Evolutionary conservation across 2,888 invertebrate species (phyloP), one percentile per base, ranked within the genome.

Genomic region (Dicyrtoma fusca): DNA sequence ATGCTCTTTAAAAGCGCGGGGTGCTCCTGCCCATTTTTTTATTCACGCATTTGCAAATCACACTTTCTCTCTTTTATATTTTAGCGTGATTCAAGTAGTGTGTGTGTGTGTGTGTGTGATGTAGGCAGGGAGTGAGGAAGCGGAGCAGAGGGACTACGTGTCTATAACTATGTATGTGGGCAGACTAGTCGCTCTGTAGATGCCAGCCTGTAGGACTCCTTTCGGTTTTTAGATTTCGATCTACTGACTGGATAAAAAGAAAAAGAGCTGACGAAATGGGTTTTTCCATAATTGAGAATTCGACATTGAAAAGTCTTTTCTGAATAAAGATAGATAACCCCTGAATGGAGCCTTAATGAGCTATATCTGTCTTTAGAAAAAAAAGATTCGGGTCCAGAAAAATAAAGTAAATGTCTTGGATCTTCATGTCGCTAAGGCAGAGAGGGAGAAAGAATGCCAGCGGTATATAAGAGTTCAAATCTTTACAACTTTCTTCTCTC

Each of bases 291-390:
- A 76, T 75, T 76, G 77, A 72, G 75, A 77, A 75, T 75, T 75
- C 72, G 74, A 25, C 11, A 59, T 49, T 69, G 23, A 19, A 68
- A 42, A 23, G n/a, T 14, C 11, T n/a, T 21, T 44, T 64, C 65
- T 75, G 75, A 77, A 76, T 76, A 73, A 76, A 78, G 74, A 76
- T 75, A 76, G 76, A 79, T 77, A 76, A 77, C 77, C 75, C 75
- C 75, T 77, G 79, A 79, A 79, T 79, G 75, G 76, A 76, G 75
- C 76, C 75, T 76, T 79, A 79, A 79, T 79, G 79, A 79, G 76
- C 77, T 76, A 75, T 76, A 75, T 17, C 21, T 21, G 55, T 21
- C 55, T 55, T 4, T 55, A 23, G 19, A 21, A 55, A 44, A 44
- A 11, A 44, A n/a, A n/a, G n/a, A n/a, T n/a, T n/a, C n/a, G 21